phyloP scores from a whole-genome alignment of 1,140 invertebrate species.

The Drosophila pandora region DNA sequence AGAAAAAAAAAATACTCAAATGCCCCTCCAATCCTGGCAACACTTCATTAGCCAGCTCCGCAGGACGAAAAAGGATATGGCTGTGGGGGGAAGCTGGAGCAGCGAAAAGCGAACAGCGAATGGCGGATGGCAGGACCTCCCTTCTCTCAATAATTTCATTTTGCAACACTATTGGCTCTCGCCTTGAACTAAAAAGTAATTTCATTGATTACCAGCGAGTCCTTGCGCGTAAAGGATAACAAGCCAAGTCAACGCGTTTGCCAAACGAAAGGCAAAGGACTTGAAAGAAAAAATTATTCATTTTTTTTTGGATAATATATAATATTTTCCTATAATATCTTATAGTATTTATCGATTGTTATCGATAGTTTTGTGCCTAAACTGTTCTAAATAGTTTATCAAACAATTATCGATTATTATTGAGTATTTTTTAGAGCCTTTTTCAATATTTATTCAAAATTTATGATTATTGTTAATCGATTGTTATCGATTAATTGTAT shows the following conservation, averaged over 20 bases:
- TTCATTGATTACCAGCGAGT: slow-evolving; percentile 74
- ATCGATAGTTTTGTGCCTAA: no score
- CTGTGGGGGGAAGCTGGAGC: background rate
- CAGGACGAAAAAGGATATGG: slow-evolving; percentile 28
- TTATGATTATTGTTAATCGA: no score
- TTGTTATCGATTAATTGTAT: no score
- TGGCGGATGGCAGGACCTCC: slow-evolving; percentile 3
- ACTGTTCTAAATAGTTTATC: no score
- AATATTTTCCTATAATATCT: no score
- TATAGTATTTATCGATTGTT: no score
- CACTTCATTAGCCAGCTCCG: slow-evolving; percentile 75
- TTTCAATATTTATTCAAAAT: no score
- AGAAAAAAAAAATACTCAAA: background rate
- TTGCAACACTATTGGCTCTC: slow-evolving; percentile 72
- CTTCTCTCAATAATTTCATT: slow-evolving; percentile 76
- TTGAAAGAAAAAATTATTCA: background rate
- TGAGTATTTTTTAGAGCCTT: no score
- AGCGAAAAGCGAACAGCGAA: background rate
- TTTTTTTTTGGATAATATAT: no score
- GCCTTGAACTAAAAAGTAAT: slow-evolving; percentile 76
- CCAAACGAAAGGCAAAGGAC: slow-evolving; percentile 15
- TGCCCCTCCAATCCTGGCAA: slow-evolving; percentile 50
- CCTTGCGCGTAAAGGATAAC: slow-evolving; percentile 60
- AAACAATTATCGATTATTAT: no score
- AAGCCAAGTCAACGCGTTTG: slow-evolving; percentile 41